Evolutionary conservation across 1,140 invertebrate genomes (phyloP).

Genomic region (Drosophila virilis): DNA sequence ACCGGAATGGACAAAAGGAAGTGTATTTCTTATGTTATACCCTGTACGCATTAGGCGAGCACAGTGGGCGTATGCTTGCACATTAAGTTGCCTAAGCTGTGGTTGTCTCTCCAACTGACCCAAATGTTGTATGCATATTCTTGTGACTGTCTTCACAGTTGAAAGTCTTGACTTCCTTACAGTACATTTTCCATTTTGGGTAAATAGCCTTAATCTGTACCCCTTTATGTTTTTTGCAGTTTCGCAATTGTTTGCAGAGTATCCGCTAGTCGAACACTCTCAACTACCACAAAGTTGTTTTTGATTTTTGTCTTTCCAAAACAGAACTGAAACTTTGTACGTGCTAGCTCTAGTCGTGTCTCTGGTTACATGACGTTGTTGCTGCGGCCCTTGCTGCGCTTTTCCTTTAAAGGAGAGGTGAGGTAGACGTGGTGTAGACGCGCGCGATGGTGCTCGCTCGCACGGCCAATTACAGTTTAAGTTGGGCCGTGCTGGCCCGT

Average conservation of each 20-base stretch:
- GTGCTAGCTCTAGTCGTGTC: constrained; percentile 34
- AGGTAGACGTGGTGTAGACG: background rate
- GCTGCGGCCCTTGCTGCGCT: constrained; percentile 31
- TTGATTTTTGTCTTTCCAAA: constrained; percentile 22
- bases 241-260: constrained; percentile 5
- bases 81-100: too few relatives aligned
- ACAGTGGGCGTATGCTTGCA: background rate
- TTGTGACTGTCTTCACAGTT: too few relatives aligned
- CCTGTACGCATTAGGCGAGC: background rate
- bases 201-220: too few relatives aligned
- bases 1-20: constrained; percentile 63
- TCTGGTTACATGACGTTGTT: constrained; percentile 29
- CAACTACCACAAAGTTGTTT: background rate
- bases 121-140: too few relatives aligned
- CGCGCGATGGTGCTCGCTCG: constrained; percentile 41
- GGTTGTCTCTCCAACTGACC: too few relatives aligned
- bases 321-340: constrained; percentile 47
- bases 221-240: too few relatives aligned
- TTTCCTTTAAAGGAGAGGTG: constrained; percentile 33
- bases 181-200: too few relatives aligned
- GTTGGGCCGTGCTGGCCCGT: constrained; percentile 37
- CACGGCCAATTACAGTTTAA: constrained; percentile 76
- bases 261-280: background rate
- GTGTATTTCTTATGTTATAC: constrained; percentile 24
- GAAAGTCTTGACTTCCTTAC: too few relatives aligned